Conservation (phyloP, 2,888 invertebrate species). For the Stratiomys singularior region DNA sequence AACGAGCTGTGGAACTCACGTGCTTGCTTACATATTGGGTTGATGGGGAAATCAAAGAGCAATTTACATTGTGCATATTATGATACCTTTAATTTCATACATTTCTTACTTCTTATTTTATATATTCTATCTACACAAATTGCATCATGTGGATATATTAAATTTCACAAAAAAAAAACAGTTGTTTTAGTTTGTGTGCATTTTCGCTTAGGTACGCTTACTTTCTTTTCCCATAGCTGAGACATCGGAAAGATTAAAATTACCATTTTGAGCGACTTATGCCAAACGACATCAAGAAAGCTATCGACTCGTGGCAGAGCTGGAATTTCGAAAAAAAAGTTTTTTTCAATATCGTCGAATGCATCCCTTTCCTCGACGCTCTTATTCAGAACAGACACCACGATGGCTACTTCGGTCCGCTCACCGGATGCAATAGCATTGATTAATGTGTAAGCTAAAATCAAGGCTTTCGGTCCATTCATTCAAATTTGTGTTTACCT, state of each 20-base stretch:
- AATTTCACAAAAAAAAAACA: neutral
- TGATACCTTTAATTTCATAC: no score
- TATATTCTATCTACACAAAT: no score
- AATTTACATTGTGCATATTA: no score
- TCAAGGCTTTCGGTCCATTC: neutral
- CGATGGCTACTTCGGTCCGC: neutral
- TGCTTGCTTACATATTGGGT: no score
- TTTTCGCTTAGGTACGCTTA: neutral
- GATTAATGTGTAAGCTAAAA: neutral
- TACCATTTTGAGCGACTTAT: neutral
- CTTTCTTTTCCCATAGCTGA: neutral
- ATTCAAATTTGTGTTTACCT: no score
- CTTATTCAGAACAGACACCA: neutral
- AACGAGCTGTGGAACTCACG: no score
- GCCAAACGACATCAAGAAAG: neutral
- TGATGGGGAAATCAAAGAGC: no score
- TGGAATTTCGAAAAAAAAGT: neutral
- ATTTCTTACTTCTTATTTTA: no score
- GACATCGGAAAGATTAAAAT: neutral
- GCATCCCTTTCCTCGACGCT: neutral
- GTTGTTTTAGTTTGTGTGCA: neutral
- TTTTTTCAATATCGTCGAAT: neutral
- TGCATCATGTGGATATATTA: no score
- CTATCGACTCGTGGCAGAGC: neutral
- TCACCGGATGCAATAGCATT: neutral